phyloP scores from a whole-genome alignment of 1,140 invertebrate genomes.

The Sweltsa coloradensis region DNA sequence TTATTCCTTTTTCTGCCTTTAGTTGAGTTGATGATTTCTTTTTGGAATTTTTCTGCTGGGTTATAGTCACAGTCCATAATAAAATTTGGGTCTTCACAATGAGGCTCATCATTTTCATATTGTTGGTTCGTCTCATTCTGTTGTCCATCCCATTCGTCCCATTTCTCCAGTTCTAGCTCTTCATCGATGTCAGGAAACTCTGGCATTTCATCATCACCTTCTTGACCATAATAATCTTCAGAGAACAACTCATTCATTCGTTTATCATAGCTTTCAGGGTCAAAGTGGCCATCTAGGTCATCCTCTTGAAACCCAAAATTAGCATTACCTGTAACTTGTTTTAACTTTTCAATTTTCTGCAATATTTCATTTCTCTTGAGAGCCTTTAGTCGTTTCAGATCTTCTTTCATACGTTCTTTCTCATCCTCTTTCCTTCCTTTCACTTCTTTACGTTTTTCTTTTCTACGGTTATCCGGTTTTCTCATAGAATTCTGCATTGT shows the following conservation, averaged over 20 bases:
- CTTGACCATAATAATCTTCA: conserved; percentile 69
- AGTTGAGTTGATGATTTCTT: conserved; percentile 44
- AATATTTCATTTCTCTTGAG: conserved; percentile 83
- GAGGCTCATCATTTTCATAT: conserved; percentile 27
- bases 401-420: conserved; percentile 70
- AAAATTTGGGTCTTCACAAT: conserved; percentile 72
- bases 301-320: conserved; percentile 37
- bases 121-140: conserved; percentile 26
- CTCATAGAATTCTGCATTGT: conserved; percentile 74
- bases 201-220: conserved; percentile 61
- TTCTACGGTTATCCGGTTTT: conserved; percentile 62
- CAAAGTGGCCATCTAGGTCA: conserved; percentile 79
- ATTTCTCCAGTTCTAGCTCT: conserved; percentile 54
- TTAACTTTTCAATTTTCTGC: conserved; percentile 75
- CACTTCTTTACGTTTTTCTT: conserved; percentile 60
- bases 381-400: conserved; percentile 74
- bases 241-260: conserved; percentile 80
- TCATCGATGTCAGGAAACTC: conserved; percentile 70
- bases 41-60: conserved; percentile 37
- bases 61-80: conserved; percentile 85
- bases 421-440: conserved; percentile 71
- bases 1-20: conserved; percentile 43
- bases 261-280: conserved; percentile 76
- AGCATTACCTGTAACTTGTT: conserved; percentile 76
- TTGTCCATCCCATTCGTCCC: conserved; percentile 52